A percentile compares a stretch with the other conserved stretches of the same genome.
Evolutionary conservation across 2,888 invertebrate species (phyloP).

Genomic region (Caenorhabditis imperialis): DNA sequence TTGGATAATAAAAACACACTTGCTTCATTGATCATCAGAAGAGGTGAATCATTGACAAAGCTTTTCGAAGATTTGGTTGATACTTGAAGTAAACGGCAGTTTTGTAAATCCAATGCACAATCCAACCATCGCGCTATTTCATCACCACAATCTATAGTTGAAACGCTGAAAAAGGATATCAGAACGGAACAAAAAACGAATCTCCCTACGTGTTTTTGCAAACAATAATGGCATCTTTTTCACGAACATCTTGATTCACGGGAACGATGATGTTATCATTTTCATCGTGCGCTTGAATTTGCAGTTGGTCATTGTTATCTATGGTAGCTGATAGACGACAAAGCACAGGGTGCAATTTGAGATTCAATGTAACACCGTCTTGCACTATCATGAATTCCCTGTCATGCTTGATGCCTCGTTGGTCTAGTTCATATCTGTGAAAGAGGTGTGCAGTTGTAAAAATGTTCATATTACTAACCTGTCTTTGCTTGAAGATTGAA

Average conservation of each 20-base stretch:
- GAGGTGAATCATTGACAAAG: slow-evolving; percentile 86
- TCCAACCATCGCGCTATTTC: slow-evolving; percentile 88
- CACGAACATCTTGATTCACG: slow-evolving; percentile 6
- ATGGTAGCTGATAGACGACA: slow-evolving; percentile 80
- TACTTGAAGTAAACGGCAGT: slow-evolving; percentile 51
- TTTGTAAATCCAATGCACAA: slow-evolving; percentile 54
- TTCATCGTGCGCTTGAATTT: slow-evolving; percentile 30
- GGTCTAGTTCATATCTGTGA: slow-evolving; percentile 84
- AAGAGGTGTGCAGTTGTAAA: not conserved
- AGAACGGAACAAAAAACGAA: not conserved
- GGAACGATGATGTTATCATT: slow-evolving; percentile 32
- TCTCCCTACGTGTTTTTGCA: slow-evolving; percentile 84
- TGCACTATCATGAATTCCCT: slow-evolving; percentile 94
- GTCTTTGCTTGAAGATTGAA: slow-evolving; percentile 23
- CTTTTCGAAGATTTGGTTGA: slow-evolving; percentile 80
- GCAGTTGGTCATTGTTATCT: slow-evolving; percentile 16
- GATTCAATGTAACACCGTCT: slow-evolving; percentile 87
- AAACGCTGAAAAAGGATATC: slow-evolving; percentile 80
- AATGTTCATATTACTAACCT: slow-evolving; percentile 28
- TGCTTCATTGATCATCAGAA: slow-evolving; percentile 86
- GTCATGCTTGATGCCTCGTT: slow-evolving; percentile 89
- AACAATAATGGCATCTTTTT: slow-evolving; percentile 86
- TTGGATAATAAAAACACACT: slow-evolving; percentile 83
- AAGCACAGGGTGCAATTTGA: slow-evolving; percentile 87
- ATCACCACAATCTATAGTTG: slow-evolving; percentile 89